A percentile compares a stretch with the other conserved stretches of the same genome.
phyloP scores from a whole-genome alignment of 2,888 invertebrate species.

The Apodemia mormo region DNA sequence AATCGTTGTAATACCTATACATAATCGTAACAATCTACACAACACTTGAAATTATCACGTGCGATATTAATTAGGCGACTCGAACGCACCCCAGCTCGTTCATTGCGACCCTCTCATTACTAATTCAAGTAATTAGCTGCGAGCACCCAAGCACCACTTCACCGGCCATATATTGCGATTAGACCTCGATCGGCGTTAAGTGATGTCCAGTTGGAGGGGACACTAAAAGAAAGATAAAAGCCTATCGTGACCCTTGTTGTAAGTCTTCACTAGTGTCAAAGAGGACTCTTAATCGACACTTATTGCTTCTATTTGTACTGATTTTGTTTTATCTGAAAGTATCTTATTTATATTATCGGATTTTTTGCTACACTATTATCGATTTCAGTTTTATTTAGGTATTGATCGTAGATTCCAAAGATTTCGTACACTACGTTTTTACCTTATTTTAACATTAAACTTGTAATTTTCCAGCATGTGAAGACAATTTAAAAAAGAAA shows the following conservation, averaged over 20 bases:
- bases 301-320: slow-evolving; percentile 35
- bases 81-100: slow-evolving; percentile 36
- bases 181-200: slow-evolving; percentile 70
- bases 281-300: slow-evolving; percentile 23
- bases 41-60: slow-evolving; percentile 46
- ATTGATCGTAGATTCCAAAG: no score
- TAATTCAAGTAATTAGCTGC: slow-evolving; percentile 75
- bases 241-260: slow-evolving; percentile 52
- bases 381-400: not conserved
- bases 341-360: slow-evolving; percentile 1
- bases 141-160: slow-evolving; percentile 58
- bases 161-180: slow-evolving; percentile 71
- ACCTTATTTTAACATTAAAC: no score
- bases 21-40: slow-evolving; percentile 16
- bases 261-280: slow-evolving; percentile 72
- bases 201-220: slow-evolving; percentile 53
- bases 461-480: no score
- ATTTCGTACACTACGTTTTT: not conserved
- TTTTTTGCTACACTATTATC: not conserved
- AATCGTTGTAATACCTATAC: slow-evolving; percentile 18
- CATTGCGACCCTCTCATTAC: slow-evolving; percentile 58
- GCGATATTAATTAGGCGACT: slow-evolving; percentile 56
- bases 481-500: no score
- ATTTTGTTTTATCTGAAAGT: slow-evolving; percentile 10
- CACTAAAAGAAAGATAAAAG: slow-evolving; percentile 53